Conservation (phyloP, 2,797 vertebrate genomes). For the Chrosomus eos region DNA sequence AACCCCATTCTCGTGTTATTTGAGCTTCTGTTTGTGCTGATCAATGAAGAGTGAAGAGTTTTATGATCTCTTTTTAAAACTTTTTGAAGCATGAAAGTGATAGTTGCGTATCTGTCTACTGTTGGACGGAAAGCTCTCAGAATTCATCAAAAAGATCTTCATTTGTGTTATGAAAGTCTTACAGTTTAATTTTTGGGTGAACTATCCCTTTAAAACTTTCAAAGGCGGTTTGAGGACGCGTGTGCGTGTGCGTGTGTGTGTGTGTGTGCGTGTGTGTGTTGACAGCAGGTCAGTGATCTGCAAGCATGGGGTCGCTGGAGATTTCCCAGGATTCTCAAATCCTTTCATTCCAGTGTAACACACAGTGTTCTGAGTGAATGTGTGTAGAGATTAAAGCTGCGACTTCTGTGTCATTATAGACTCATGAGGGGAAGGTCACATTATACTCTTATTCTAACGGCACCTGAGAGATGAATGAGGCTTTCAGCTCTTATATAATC, state of each 20-base stretch:
- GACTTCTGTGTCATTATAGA: background rate
- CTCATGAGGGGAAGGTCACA: background rate
- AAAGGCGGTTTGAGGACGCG: background rate
- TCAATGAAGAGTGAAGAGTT: background rate
- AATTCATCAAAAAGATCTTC: too few species aligned
- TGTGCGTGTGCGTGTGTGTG: background rate
- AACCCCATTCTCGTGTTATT: too few species aligned
- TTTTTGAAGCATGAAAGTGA: too few species aligned
- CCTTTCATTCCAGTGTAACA: background rate
- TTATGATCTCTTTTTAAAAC: background rate
- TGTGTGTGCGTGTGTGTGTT: constrained; percentile 51
- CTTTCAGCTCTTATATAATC: constrained; percentile 8
- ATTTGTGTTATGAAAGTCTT: background rate
- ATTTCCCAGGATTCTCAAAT: constrained; percentile 6
- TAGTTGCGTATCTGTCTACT: background rate
- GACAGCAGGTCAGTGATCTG: constrained; percentile 61
- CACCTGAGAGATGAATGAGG: constrained; percentile 10
- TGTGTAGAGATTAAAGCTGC: background rate
- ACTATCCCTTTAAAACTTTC: background rate
- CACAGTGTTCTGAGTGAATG: background rate
- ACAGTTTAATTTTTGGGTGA: background rate
- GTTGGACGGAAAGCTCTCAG: background rate
- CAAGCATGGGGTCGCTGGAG: constrained; percentile 24
- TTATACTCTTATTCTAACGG: background rate
- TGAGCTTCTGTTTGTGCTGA: background rate